phyloP scores from a whole-genome alignment of 1,140 invertebrate genomes.

The Apolygus lucorum region DNA sequence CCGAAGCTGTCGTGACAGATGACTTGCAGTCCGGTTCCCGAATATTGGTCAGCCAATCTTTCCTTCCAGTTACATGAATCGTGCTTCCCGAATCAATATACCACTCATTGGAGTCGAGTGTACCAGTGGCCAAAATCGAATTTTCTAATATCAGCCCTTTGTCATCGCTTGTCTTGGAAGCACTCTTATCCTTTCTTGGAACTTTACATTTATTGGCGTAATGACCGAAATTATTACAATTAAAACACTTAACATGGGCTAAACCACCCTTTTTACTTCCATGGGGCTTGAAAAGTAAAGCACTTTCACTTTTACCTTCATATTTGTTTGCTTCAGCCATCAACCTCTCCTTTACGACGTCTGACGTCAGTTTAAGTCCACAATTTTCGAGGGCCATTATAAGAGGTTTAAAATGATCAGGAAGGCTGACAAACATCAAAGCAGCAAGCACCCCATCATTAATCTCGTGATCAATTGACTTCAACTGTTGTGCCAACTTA shows the following conservation, averaged over 20 bases:
- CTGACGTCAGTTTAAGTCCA: neutral
- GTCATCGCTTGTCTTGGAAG: neutral
- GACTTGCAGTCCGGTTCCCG: neutral
- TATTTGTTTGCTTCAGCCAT: conserved; percentile 1
- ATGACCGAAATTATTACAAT: neutral
- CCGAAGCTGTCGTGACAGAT: neutral
- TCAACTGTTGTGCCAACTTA: conserved; percentile 1
- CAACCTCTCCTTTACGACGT: neutral
- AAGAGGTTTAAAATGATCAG: conserved; percentile 1
- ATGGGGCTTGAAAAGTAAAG: neutral
- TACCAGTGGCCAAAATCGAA: neutral
- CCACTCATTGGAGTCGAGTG: neutral
- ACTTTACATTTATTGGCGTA: neutral
- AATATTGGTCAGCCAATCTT: neutral
- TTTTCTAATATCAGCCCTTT: neutral
- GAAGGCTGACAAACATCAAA: too few relatives aligned
- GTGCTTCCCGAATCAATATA: conserved; percentile 1
- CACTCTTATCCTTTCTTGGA: neutral
- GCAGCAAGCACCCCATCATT: neutral
- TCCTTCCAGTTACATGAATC: neutral
- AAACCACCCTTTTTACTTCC: conserved; percentile 1
- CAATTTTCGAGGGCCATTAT: conserved; percentile 1
- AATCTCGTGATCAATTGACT: too few relatives aligned
- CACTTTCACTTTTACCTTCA: neutral
- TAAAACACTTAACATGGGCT: neutral